These are phyloP conservation scores for Dolichallabes microphthalmus DNA, from an alignment of 2,113 vertebrate species.

Conservation along the genomic window DNA sequence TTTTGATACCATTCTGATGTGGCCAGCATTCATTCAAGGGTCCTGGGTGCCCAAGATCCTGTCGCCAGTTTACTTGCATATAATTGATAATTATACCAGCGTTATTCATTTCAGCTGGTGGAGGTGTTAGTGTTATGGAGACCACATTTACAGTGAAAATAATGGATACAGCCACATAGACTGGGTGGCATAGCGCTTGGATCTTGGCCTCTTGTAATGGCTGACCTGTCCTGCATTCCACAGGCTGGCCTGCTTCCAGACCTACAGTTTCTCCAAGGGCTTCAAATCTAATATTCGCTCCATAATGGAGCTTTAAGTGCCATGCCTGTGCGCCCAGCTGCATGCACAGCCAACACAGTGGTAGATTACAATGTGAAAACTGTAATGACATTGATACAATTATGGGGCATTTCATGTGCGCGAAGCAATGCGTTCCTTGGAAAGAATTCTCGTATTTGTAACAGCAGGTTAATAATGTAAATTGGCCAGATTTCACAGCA, in stretches of 20 bases:
- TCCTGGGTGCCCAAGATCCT: no score
- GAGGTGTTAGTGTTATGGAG: no score
- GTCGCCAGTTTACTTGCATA: no score
- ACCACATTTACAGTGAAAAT: neutral
- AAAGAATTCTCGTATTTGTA: constrained; percentile 25
- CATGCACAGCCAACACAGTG: neutral
- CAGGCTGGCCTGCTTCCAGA: constrained; percentile 41
- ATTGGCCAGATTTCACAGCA: constrained; percentile 40
- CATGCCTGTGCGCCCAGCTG: constrained; percentile 30
- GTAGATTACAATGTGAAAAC: constrained; percentile 44
- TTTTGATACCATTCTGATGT: no score
- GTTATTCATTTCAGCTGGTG: no score
- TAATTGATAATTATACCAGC: no score
- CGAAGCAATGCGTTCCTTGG: constrained; percentile 15
- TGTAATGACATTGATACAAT: constrained; percentile 45
- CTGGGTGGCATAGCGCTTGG: neutral
- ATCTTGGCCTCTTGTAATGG: constrained; percentile 27
- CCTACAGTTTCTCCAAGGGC: constrained; percentile 36
- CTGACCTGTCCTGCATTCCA: constrained; percentile 34
- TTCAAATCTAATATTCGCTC: constrained; percentile 50
- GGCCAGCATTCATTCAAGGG: no score
- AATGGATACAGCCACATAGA: neutral
- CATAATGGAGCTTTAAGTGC: constrained; percentile 49
- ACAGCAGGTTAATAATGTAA: constrained; percentile 43
- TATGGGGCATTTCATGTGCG: constrained; percentile 24